Conservation (phyloP, 2,888 invertebrate genomes). For the Microdon myrmicae region DNA sequence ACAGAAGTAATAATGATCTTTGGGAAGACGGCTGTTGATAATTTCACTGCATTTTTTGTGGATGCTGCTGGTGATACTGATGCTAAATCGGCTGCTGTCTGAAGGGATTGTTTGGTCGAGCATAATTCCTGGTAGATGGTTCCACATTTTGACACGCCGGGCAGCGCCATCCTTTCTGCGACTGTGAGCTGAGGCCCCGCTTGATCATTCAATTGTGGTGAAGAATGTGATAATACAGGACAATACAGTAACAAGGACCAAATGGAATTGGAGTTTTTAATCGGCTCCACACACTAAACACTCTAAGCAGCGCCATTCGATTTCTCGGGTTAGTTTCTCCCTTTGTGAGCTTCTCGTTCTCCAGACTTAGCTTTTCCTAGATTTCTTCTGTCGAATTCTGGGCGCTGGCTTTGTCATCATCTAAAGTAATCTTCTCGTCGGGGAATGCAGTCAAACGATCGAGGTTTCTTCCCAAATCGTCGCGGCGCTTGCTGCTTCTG, state of each 20-base stretch:
- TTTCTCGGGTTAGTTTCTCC: conserved; percentile 84
- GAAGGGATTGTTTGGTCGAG: too few relatives aligned
- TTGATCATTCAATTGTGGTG: conserved; percentile 90
- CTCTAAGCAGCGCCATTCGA: conserved; percentile 84
- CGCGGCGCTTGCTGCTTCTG: conserved; percentile 63
- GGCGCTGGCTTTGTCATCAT: conserved; percentile 62
- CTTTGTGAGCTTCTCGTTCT: conserved; percentile 74
- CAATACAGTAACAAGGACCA: conserved; percentile 93
- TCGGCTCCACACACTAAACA: conserved; percentile 93
- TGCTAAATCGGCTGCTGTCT: too few relatives aligned
- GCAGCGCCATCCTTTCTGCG: conserved; percentile 90
- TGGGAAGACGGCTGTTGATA: conserved; percentile 77
- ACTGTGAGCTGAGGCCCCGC: conserved; percentile 88
- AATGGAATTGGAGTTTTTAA: conserved; percentile 81
- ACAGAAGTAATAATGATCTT: conserved; percentile 90
- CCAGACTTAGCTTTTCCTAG: conserved; percentile 56
- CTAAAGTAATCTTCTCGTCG: conserved; percentile 58
- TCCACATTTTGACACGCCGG: conserved; percentile 94
- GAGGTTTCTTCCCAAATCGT: conserved; percentile 64
- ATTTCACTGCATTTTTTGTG: too few relatives aligned
- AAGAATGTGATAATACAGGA: conserved; percentile 90
- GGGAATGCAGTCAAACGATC: conserved; percentile 63
- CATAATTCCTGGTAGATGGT: too few relatives aligned
- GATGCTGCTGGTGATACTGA: too few relatives aligned
- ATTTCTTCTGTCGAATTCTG: conserved; percentile 61